Percentiles rank a stretch among this genome's conserved stretches.
phyloP scores from a whole-genome alignment of 2,797 vertebrate genomes.

The Micromesistius poutassou region DNA sequence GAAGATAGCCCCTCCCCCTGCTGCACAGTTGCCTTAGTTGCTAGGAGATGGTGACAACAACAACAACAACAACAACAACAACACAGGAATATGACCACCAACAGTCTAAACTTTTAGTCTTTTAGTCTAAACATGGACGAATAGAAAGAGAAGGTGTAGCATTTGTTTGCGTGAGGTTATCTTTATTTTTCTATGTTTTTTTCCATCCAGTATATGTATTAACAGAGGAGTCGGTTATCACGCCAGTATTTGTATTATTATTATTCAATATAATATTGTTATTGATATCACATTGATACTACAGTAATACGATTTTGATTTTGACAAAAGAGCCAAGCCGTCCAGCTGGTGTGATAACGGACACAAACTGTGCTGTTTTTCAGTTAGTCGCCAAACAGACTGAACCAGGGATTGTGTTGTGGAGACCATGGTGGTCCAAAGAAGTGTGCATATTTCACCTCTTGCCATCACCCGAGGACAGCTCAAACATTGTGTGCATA shows the following conservation, averaged over 20 bases:
- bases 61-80: too few relatives aligned
- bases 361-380: neutral
- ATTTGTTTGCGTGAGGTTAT: neutral
- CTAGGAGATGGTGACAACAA: conserved; percentile 74
- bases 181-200: conserved; percentile 62
- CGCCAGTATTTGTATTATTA: neutral
- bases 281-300: neutral
- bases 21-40: conserved; percentile 88
- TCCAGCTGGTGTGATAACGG: neutral
- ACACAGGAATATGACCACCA: conserved; percentile 51
- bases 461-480: neutral
- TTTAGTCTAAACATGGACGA: conserved; percentile 79
- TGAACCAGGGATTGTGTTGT: neutral
- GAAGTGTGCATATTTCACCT: neutral
- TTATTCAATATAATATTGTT: neutral
- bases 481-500: too few relatives aligned
- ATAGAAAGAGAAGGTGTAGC: conserved; percentile 26
- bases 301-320: neutral
- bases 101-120: too few relatives aligned
- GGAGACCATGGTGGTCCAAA: neutral
- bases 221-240: neutral
- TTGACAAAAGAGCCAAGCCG: neutral
- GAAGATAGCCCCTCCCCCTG: conserved; percentile 37
- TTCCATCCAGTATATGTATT: conserved; percentile 12
- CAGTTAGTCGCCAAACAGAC: neutral